phyloP scores from a whole-genome alignment of 37 sponge, comb jelly and placozoan genomes.

The Ephydatia muelleri region DNA sequence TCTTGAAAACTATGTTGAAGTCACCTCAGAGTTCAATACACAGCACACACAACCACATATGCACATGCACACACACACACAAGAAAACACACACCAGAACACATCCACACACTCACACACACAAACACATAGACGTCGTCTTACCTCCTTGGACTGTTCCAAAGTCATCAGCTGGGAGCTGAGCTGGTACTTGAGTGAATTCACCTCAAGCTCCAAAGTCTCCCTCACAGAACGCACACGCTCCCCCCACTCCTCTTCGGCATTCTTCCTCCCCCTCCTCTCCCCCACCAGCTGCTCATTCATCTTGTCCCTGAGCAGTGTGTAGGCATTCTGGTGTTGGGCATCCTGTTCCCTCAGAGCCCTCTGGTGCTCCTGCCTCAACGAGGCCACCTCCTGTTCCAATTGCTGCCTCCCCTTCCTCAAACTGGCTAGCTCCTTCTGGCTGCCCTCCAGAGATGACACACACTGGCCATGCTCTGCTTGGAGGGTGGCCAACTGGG shows the following conservation, averaged over 20 bases:
- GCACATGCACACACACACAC: no score
- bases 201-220: slow-evolving; percentile 39
- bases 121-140: slow-evolving; percentile 22
- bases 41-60: no score
- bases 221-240: slow-evolving; percentile 42
- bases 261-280: neutral
- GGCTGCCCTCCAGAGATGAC: neutral
- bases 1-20: no score
- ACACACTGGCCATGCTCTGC: neutral
- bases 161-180: slow-evolving; percentile 63
- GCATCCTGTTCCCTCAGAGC: neutral
- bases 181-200: slow-evolving; percentile 57
- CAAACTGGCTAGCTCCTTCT: neutral
- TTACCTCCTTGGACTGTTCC: slow-evolving; percentile 60
- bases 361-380: slow-evolving; percentile 12
- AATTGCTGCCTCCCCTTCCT: neutral
- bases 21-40: no score
- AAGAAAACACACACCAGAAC: no score
- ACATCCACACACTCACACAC: slow-evolving; percentile 10
- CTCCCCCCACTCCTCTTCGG: slow-evolving; percentile 48
- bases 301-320: neutral
- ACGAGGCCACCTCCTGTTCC: neutral
- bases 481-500: no score
- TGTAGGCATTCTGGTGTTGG: neutral
- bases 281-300: slow-evolving; percentile 20